Percentiles rank a stretch among this genome's conserved stretches.
Conservation (phyloP, 2,888 invertebrate genomes). For the Oscheius sp. region DNA sequence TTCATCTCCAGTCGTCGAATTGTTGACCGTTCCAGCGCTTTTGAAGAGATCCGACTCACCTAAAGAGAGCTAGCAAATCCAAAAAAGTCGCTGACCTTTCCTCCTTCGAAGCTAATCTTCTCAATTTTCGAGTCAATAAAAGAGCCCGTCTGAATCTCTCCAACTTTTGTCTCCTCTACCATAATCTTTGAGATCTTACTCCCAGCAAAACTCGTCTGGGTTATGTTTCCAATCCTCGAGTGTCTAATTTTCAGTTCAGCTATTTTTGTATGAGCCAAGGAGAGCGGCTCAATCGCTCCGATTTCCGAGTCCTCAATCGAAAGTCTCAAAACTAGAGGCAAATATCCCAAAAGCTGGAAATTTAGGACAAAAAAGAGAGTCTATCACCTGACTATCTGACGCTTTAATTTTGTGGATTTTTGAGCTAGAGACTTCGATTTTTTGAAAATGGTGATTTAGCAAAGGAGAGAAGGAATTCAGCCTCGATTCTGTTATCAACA, state of each 20-base stretch:
- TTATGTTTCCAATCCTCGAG: constrained; percentile 10
- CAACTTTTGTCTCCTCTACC: constrained; percentile 8
- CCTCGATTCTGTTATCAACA: background rate
- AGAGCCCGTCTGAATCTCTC: background rate
- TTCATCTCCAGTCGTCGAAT: constrained; percentile 13
- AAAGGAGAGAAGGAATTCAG: constrained; percentile 11
- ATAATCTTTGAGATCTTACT: constrained; percentile 8
- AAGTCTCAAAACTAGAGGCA: background rate
- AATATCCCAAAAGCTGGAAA: background rate
- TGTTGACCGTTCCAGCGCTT: constrained; percentile 14
- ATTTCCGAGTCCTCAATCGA: constrained; percentile 10
- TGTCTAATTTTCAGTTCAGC: background rate
- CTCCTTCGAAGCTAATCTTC: background rate
- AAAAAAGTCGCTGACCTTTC: constrained; percentile 1
- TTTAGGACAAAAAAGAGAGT: no score
- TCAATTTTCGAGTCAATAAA: constrained; percentile 14
- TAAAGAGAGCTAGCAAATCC: background rate
- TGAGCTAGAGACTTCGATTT: background rate
- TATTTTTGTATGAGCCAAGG: constrained; percentile 12
- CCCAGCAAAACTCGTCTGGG: constrained; percentile 3
- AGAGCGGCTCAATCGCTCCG: constrained; percentile 9
- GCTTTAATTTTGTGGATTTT: constrained; percentile 8
- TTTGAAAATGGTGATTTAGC: constrained; percentile 2
- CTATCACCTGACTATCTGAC: constrained; percentile 19
- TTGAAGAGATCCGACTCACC: background rate